A percentile compares a stretch with the other conserved stretches of the same genome.
phyloP scores from a whole-genome alignment of 2,888 invertebrate genomes.

The Ophraella communa region DNA sequence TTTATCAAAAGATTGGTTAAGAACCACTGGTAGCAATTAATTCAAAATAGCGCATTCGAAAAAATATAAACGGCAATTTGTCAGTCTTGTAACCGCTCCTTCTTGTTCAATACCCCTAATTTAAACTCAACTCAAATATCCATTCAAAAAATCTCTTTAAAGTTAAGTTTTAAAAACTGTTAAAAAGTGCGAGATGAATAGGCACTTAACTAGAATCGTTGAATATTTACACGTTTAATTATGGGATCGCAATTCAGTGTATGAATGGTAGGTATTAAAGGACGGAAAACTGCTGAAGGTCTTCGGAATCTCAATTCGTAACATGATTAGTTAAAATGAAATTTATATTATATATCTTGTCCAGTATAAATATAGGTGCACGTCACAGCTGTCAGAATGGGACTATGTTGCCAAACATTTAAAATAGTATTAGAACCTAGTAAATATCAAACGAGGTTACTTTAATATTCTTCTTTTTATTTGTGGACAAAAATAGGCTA shows the following conservation, averaged over 20 bases:
- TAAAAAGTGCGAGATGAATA: conserved; percentile 45
- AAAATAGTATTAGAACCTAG: too few species aligned
- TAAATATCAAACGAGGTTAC: too few species aligned
- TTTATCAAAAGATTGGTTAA: conserved; percentile 4
- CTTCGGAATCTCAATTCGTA: too few species aligned
- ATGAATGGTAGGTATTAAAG: conserved; percentile 7
- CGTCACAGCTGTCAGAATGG: too few species aligned
- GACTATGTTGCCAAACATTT: too few species aligned
- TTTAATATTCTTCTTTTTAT: too few species aligned
- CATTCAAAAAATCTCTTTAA: conserved; percentile 51
- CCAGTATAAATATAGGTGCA: too few species aligned
- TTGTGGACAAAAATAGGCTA: too few species aligned
- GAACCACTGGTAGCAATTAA: conserved; percentile 45
- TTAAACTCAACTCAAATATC: conserved; percentile 51
- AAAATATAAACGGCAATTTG: conserved; percentile 55
- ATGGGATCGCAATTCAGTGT: conserved; percentile 33
- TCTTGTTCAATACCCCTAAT: conserved; percentile 54
- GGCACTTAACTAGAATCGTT: conserved; percentile 51
- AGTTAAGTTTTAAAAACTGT: conserved; percentile 51
- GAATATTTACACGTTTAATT: conserved; percentile 54
- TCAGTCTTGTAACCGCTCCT: conserved; percentile 48
- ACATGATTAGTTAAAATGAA: too few species aligned
- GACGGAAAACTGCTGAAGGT: too few species aligned
- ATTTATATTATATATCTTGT: too few species aligned
- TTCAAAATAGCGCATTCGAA: conserved; percentile 47